Evolutionary conservation across 2,113 vertebrate species (phyloP), one percentile per base, ranked within the genome.

Genomic region (Phocoena sinus): DNA sequence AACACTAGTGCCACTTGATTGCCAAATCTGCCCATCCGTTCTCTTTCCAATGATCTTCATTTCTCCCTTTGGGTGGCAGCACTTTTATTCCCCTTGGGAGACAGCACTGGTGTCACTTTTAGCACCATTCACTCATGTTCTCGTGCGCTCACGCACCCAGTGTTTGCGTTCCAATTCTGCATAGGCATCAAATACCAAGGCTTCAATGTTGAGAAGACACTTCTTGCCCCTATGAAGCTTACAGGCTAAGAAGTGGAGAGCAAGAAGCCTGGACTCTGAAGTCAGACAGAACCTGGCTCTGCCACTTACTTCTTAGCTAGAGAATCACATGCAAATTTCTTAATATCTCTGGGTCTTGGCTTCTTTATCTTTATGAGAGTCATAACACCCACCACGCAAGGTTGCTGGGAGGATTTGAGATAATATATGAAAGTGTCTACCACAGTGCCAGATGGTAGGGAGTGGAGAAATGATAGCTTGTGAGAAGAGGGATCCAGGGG

Each of bases 91-190:
- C 23, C 53, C 60, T 50, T 3, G 17, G 65, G 58, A 6, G n/a
- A 82, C 0, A 9, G 58, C 0, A 15, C 0, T 18, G 33, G 2
- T 4, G 23, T 9, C 4, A 41, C 15, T 76, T n/a, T 62, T 1
- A 9, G 20, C 20, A 65, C 6, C 5, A 3, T n/a, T 36, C 36
- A 11, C 36, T 79, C 80, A 13, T 9, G 65, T 31, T 25, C 41
- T 62, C 21, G 6, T 3, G 53, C 18, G 8, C 2, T 62, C 53
- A 14, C 0, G 3, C 28, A 65, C 28, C 33, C 12, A 2, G 11
- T 9, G 4, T 23, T 60, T 8, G n/a, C 76, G 58, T n/a, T 63
- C 80, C 53, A 47, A 12, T 86, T 96, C 76, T 41, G 70, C 5
- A 8, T 2, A 47, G 36, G 31, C 17, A 26, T 58, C 79, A 62